Base-by-base conservation (phyloP, 2,113 vertebrate genomes). In the Pachypanchax playfairii region DNA sequence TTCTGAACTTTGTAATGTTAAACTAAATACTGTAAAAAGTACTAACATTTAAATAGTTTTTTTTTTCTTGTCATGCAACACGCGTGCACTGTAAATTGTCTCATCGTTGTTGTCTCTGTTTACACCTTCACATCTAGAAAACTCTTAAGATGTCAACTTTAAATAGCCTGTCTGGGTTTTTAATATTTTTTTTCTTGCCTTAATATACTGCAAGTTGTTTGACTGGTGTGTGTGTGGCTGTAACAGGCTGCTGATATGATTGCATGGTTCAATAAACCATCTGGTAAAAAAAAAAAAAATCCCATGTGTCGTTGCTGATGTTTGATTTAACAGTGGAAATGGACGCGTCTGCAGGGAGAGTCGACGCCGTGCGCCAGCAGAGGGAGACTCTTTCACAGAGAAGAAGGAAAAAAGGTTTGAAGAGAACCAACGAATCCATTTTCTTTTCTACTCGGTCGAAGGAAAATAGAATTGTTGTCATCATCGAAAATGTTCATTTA, bases 221-320 rank as follows among this genome's bases (percentile, higher is more conserved):
- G 76, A 78, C 70, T 44, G 70, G 64, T 82, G 75, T 80, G 80
- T 80, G 66, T 80, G 65, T 72, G 84, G 86, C 80, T 89, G 83
- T 77, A 77, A 73, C 33, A 73, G 79, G 83, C 76, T 86, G 79
- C 77, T 80, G 82, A 87, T 58, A 65, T 75, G 77, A 80, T 85
- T 79, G 89, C 87, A 89, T 90, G 86, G 87, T 85, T 88, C 74
- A 90, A 88, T 87, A 89, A 90, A 90, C 61, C 57, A 58, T 69
- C 69, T 75, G 63, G 70, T 57, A 65, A 71, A n/a, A n/a, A n/a
- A n/a, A n/a, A n/a, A n/a, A n/a, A n/a, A n/a, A 76, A 57, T 52
- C 2, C 2, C 31, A 24, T 39, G 67, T 44, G 44, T 73, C 25
- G 11, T 22, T 38, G 2, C n/a, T 35, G 33, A 8, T 43, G 42